These are phyloP conservation scores for Parazoanthus darwini DNA, from an alignment of 92 coral and sea anemone genomes.

Conservation along the genomic window DNA sequence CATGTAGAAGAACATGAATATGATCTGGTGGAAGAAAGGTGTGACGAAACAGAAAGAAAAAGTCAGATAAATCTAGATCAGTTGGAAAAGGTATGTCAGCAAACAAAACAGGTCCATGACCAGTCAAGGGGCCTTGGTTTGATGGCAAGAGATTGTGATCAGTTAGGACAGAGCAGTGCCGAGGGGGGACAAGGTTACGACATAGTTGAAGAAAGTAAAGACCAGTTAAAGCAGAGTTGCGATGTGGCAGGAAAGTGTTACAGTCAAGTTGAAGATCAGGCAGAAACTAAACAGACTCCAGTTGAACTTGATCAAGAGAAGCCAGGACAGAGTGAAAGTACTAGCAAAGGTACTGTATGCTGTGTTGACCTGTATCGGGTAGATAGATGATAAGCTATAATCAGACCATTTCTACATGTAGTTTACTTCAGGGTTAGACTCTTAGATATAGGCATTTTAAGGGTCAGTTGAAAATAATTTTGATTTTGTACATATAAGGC, in stretches of 20 bases:
- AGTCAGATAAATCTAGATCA: no score
- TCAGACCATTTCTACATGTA: no score
- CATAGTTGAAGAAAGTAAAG: background rate
- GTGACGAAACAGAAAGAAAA: background rate
- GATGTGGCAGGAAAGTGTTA: background rate
- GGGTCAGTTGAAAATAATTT: no score
- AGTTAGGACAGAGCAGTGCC: background rate
- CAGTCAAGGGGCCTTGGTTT: background rate
- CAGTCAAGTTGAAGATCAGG: background rate
- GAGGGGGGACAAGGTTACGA: background rate
- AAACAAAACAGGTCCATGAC: no score
- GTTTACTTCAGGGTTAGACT: no score
- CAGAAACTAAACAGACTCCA: background rate
- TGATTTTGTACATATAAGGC: no score
- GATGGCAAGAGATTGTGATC: background rate
- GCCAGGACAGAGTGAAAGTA: background rate
- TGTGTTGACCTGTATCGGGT: background rate
- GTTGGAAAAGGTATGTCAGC: no score
- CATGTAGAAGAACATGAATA: background rate
- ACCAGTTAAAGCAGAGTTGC: background rate
- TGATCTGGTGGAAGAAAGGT: background rate
- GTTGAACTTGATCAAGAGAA: background rate
- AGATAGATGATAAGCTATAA: background rate
- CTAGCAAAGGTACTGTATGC: background rate
- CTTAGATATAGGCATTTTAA: no score